Conservation (phyloP, 2,113 vertebrate species). For the Megalops atlanticus region DNA sequence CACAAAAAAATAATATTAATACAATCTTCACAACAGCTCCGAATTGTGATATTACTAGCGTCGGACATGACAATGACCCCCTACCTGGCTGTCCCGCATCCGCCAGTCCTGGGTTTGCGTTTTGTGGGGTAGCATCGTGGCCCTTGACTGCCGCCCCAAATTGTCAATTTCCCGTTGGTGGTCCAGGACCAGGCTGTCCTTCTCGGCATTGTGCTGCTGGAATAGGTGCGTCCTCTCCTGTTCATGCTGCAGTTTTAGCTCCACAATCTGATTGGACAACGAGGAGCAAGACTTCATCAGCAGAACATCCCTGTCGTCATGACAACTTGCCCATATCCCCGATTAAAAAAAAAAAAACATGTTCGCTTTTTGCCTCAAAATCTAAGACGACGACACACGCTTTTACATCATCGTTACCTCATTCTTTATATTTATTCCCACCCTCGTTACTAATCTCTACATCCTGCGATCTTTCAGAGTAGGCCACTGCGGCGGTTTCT, state of each 20-base stretch:
- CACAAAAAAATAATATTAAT: neutral
- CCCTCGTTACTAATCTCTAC: constrained; percentile 52
- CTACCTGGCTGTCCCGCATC: constrained; percentile 87
- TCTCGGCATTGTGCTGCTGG: constrained; percentile 92
- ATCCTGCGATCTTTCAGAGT: constrained; percentile 37
- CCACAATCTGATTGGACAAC: constrained; percentile 97
- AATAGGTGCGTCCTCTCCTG: constrained; percentile 97
- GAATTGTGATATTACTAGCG: constrained; percentile 50
- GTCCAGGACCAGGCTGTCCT: constrained; percentile 88
- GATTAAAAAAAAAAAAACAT: constrained; percentile 40
- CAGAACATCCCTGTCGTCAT: constrained; percentile 99
- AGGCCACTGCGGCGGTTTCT: constrained; percentile 34
- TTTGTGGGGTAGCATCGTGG: constrained; percentile 84
- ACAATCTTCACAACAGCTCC: constrained; percentile 55
- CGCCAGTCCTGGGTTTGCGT: constrained; percentile 79
- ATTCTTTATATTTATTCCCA: constrained; percentile 52
- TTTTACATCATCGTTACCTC: constrained; percentile 84
- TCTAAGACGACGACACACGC: constrained; percentile 69
- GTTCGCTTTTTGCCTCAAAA: constrained; percentile 71
- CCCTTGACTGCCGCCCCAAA: constrained; percentile 78
- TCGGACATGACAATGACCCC: constrained; percentile 66
- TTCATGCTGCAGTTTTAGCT: constrained; percentile 95
- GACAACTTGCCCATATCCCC: constrained; percentile 91
- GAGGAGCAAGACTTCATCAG: constrained; percentile 94
- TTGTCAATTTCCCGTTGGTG: constrained; percentile 86